Percentiles rank a stretch among this genome's conserved stretches.
phyloP scores from a whole-genome alignment of 2,797 vertebrate genomes.

The Aeoliscus strigatus region DNA sequence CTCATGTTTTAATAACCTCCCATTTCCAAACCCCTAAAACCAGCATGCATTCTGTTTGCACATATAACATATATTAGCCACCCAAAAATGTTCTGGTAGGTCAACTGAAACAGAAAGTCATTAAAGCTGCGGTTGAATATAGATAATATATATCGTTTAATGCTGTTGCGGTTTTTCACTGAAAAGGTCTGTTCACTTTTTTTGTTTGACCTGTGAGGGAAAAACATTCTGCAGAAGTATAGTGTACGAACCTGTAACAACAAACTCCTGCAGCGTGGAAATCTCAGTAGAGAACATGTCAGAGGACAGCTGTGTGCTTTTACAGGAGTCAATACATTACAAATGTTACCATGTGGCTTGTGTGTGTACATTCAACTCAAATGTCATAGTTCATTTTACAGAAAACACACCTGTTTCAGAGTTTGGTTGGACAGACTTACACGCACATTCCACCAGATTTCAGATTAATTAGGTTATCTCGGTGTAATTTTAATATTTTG shows the following conservation, averaged over 20 bases:
- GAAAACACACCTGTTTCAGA: constrained; percentile 62
- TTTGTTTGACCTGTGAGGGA: constrained; percentile 18
- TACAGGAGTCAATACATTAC: constrained; percentile 39
- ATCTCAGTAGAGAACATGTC: constrained; percentile 32
- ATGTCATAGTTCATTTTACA: constrained; percentile 41
- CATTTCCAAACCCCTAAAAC: constrained; percentile 39
- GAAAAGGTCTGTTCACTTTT: too few species aligned
- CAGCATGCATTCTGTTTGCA: constrained; percentile 34
- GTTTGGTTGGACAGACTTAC: constrained; percentile 43
- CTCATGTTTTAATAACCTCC: constrained; percentile 45
- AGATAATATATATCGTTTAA: not conserved
- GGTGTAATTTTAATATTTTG: too few species aligned
- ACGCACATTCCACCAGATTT: too few species aligned
- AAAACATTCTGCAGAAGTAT: constrained; percentile 12
- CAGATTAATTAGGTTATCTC: too few species aligned
- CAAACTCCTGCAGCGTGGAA: constrained; percentile 28
- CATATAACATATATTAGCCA: constrained; percentile 12
- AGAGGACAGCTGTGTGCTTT: constrained; percentile 31
- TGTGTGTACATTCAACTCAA: constrained; percentile 27
- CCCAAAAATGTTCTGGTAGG: constrained; percentile 20
- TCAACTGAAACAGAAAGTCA: constrained; percentile 19
- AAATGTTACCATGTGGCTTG: constrained; percentile 5
- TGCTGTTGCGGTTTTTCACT: too few species aligned
- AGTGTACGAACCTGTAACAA: constrained; percentile 38
- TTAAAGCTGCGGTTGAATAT: too few species aligned